Percentiles rank a stretch among this genome's conserved stretches.
These are phyloP conservation scores for Amorpha juglandis DNA, from an alignment of 2,888 invertebrate species.

Conservation along the genomic window DNA sequence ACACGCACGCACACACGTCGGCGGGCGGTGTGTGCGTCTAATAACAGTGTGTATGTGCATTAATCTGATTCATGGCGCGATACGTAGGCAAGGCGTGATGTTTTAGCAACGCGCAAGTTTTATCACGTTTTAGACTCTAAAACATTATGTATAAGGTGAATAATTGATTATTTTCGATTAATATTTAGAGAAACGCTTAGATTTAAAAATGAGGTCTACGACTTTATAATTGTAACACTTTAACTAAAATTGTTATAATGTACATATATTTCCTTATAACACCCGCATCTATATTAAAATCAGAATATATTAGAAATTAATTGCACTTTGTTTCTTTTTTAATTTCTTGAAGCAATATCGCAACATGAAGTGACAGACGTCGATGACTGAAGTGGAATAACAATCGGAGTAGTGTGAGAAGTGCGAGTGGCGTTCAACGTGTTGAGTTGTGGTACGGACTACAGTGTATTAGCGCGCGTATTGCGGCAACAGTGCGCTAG, in stretches of 20 bases:
- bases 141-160: conserved; percentile 33
- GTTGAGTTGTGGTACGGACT: conserved; percentile 5
- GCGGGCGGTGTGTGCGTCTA: conserved; percentile 49
- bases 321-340: background rate
- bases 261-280: background rate
- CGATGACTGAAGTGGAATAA: background rate
- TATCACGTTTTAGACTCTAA: conserved; percentile 37
- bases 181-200: conserved; percentile 15
- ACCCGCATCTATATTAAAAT: background rate
- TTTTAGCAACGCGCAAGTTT: conserved; percentile 41
- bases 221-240: conserved; percentile 1
- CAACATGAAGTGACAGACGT: background rate
- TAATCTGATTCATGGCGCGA: conserved; percentile 74
- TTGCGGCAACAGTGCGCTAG: conserved; percentile 26
- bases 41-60: conserved; percentile 54
- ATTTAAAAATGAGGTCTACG: conserved; percentile 15
- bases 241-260: background rate
- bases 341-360: background rate
- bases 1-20: conserved; percentile 45
- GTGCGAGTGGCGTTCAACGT: background rate
- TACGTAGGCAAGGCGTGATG: conserved; percentile 54
- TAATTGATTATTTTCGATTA: conserved; percentile 25
- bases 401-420: background rate
- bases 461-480: conserved; percentile 22
- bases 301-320: background rate